Base-by-base conservation (phyloP, 2,113 vertebrate genomes). In the Ornithorhynchus anatinus region DNA sequence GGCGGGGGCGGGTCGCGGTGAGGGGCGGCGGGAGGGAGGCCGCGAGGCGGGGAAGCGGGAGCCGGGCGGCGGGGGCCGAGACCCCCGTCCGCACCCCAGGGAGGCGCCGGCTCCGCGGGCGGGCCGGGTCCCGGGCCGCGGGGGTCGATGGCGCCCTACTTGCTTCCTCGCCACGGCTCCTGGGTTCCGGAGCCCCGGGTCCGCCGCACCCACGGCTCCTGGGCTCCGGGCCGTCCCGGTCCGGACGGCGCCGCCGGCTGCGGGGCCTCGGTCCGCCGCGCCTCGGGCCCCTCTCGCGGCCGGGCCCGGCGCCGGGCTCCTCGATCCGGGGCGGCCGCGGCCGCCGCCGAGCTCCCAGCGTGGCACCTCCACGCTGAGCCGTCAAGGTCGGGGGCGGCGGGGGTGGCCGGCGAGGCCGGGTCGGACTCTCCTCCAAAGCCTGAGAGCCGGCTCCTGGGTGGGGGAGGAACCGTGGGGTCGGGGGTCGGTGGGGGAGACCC, bases 191-290 rank as follows among this genome's bases (percentile, higher is more conserved):
- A 17, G 47, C 47, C 11, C 25, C 5, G 66, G 59, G 79, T n/a
- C n/a, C n/a, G n/a, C n/a, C n/a, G n/a, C n/a, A n/a, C n/a, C 76
- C 63, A 7, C 72, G 79, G 78, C 79, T 80, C 81, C 59, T 78
- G 78, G 58, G 78, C 66, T 31, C 50, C 12, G 5, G 33, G 69
- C 66, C 39, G 19, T 65, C 32, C 48, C 22, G 48, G 19, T 33
- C 42, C 35, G 6, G 59, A n/a, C n/a, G n/a, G n/a, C n/a, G 16
- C 22, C 44, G 11, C 43, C n/a, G 23, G 10, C n/a, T 44, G 42
- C 42, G 19, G 19, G 10, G 13, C n/a, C n/a, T n/a, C n/a, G n/a
- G 38, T 63, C 43, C 16, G 54, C 35, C 27, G 32, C 22, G 13
- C 66, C 42, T 54, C 2, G 15, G 51, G 33, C 66, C 66, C 62